Conservation (phyloP, 1,140 invertebrate species). For the Eupeodes corollae region DNA sequence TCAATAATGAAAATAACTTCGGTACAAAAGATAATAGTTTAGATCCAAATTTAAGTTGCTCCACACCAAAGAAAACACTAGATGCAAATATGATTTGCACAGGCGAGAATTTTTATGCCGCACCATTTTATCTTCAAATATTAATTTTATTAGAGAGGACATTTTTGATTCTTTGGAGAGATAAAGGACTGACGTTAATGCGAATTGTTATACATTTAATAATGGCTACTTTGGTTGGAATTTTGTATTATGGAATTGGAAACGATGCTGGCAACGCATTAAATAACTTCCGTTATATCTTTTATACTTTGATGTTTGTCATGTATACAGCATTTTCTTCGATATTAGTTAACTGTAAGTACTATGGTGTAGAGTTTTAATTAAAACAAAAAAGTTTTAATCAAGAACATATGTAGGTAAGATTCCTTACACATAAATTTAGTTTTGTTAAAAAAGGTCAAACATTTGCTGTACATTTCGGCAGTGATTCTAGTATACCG, state of each 20-base stretch:
- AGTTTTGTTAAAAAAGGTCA: too few relatives aligned
- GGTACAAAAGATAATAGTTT: background rate
- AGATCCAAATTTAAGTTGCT: slow-evolving; percentile 9
- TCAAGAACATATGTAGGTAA: too few relatives aligned
- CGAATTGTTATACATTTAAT: slow-evolving; percentile 61
- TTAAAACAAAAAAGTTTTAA: too few relatives aligned
- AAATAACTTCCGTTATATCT: slow-evolving; percentile 67
- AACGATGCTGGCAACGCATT: slow-evolving; percentile 58
- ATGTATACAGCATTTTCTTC: slow-evolving; percentile 82
- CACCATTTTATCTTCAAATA: slow-evolving; percentile 55
- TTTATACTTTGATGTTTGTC: slow-evolving; percentile 73
- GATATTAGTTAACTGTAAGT: slow-evolving; percentile 78
- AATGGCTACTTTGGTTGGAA: slow-evolving; percentile 68
- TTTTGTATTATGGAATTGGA: slow-evolving; percentile 70
- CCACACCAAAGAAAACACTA: slow-evolving; percentile 22
- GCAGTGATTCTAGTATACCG: too few relatives aligned
- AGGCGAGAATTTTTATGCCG: slow-evolving; percentile 40
- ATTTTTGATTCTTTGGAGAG: slow-evolving; percentile 44
- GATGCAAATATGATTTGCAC: slow-evolving; percentile 30
- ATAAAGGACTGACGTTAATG: slow-evolving; percentile 52
- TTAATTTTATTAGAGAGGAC: slow-evolving; percentile 50
- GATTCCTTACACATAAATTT: too few relatives aligned
- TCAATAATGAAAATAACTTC: background rate
- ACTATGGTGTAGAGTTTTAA: too few relatives aligned
- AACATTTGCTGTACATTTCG: too few relatives aligned